Percentiles rank a stretch among this genome's conserved stretches.
These are phyloP conservation scores for Gymnobelideus leadbeateri DNA, from an alignment of 2,113 vertebrate species.

Conservation along the genomic window DNA sequence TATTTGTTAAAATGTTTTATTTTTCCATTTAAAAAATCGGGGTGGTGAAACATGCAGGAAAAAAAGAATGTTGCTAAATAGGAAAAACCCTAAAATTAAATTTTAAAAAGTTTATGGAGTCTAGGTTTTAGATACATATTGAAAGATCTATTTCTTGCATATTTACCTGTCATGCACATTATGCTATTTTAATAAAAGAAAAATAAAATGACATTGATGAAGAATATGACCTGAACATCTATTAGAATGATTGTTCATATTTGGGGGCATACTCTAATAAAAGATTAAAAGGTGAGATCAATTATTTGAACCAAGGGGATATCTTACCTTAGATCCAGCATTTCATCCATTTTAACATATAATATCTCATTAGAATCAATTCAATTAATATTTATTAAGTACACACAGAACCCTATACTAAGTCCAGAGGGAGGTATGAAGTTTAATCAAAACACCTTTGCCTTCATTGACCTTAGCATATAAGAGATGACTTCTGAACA, in stretches of 20 bases:
- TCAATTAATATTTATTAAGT: background rate
- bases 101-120: background rate
- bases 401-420: background rate
- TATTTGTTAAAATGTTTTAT: background rate
- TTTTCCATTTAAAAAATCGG: background rate
- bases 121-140: background rate
- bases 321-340: background rate
- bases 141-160: background rate
- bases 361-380: background rate
- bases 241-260: conserved; percentile 50
- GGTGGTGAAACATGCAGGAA: background rate
- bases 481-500: background rate
- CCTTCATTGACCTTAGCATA: background rate
- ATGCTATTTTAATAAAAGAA: conserved; percentile 22
- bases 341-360: background rate
- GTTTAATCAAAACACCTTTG: background rate
- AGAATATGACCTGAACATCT: conserved; percentile 58
- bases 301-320: background rate
- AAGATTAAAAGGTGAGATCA: conserved; percentile 50
- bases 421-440: background rate
- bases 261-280: conserved; percentile 8
- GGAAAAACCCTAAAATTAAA: background rate
- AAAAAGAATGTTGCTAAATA: background rate
- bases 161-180: conserved; percentile 50
- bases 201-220: conserved; percentile 59